Percentiles rank a stretch among this genome's conserved stretches.
Evolutionary conservation across 2,113 vertebrate genomes (phyloP).

Genomic region (Promerops cafer): DNA sequence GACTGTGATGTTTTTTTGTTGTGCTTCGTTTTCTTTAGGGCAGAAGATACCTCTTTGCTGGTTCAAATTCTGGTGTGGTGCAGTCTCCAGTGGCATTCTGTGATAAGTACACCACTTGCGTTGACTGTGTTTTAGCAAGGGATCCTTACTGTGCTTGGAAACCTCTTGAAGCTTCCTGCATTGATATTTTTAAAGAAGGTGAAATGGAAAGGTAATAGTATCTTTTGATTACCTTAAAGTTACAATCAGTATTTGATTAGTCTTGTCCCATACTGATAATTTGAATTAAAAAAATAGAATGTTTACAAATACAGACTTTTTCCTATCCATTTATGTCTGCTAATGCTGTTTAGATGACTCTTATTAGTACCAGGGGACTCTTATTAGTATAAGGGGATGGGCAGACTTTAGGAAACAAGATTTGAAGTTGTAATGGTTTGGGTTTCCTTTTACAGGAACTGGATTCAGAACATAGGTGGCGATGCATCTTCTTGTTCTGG

Average conservation of each 20-base stretch:
- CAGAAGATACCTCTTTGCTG: constrained; percentile 82
- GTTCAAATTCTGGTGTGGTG: constrained; percentile 87
- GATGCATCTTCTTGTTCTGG: constrained; percentile 82
- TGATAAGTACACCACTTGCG: constrained; percentile 79
- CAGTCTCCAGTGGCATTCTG: constrained; percentile 90
- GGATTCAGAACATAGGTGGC: constrained; percentile 86
- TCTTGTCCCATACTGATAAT: not conserved
- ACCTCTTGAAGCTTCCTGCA: constrained; percentile 61
- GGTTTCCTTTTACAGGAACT: constrained; percentile 70
- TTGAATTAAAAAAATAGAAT: not conserved
- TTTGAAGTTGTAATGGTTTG: not conserved
- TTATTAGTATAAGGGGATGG: not conserved
- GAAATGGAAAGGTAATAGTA: constrained; percentile 61
- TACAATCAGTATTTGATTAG: not conserved
- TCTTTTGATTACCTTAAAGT: not conserved
- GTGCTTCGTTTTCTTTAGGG: constrained; percentile 62
- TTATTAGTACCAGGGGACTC: not conserved
- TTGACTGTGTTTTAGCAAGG: constrained; percentile 86
- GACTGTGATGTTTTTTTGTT: not conserved
- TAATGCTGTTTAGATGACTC: not conserved
- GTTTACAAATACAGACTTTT: not conserved
- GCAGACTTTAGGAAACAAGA: not conserved
- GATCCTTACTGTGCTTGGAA: constrained; percentile 97
- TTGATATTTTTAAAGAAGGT: constrained; percentile 66
- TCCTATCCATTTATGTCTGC: not conserved